Evolutionary conservation across 2,797 vertebrate species (phyloP).

Genomic region (Macrochelys suwanniensis): DNA sequence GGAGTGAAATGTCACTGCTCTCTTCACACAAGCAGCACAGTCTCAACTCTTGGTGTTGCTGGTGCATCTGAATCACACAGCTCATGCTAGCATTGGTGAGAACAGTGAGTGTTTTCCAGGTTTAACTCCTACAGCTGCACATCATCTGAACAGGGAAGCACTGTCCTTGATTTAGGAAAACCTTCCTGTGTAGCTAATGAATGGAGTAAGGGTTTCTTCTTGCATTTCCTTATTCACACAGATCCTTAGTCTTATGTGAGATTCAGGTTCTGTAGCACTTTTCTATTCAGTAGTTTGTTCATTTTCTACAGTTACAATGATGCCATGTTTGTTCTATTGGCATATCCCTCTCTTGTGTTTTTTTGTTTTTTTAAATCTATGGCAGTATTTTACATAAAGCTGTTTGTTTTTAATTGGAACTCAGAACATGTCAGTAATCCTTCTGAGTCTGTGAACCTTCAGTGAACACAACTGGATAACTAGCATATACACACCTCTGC

Average conservation of each 20-base stretch:
- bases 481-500: background rate
- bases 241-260: background rate
- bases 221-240: slow-evolving; percentile 42
- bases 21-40: background rate
- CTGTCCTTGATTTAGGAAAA: slow-evolving; percentile 29
- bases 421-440: slow-evolving; percentile 34
- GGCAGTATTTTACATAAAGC: background rate
- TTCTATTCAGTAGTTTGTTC: background rate
- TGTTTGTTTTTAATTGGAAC: slow-evolving; percentile 21
- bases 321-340: background rate
- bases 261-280: slow-evolving; percentile 26
- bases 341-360: background rate
- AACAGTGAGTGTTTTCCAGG: slow-evolving; percentile 41
- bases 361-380: slow-evolving; percentile 28
- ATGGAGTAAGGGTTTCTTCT: background rate
- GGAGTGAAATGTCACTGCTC: background rate
- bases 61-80: background rate
- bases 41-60: background rate
- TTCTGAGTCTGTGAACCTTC: background rate
- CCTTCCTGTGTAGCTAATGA: background rate
- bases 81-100: slow-evolving; percentile 23
- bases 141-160: slow-evolving; percentile 9
- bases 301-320: slow-evolving; percentile 12
- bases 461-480: background rate
- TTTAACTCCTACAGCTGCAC: slow-evolving; percentile 42